Percentiles rank a stretch among this genome's conserved stretches.
Evolutionary conservation across 2,888 invertebrate genomes (phyloP).

Genomic region (Omphaloscelis lunosa): DNA sequence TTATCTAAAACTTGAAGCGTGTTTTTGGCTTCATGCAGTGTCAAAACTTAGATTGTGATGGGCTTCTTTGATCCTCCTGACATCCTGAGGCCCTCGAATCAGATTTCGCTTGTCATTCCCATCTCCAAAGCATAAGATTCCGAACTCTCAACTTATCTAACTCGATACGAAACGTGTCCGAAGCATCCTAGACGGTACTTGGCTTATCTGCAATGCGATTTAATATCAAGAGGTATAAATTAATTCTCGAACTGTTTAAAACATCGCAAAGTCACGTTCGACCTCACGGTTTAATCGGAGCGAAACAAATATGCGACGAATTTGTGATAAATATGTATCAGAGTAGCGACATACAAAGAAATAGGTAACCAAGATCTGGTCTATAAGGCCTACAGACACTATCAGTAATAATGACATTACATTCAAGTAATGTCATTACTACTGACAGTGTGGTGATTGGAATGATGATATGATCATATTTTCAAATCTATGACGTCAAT

Average conservation of each 20-base stretch:
- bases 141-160: constrained; percentile 20
- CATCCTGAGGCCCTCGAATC: too few species aligned
- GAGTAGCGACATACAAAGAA: neutral
- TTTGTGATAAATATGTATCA: constrained; percentile 42
- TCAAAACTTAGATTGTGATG: neutral
- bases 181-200: constrained; percentile 20
- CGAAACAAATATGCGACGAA: constrained; percentile 56
- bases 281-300: constrained; percentile 34
- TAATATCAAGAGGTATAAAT: constrained; percentile 35
- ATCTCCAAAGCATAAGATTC: neutral
- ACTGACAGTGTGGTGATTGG: too few species aligned
- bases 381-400: neutral
- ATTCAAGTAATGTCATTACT: too few species aligned
- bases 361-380: neutral
- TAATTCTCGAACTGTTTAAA: constrained; percentile 32
- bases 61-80: neutral
- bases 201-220: constrained; percentile 44
- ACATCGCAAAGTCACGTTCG: constrained; percentile 55
- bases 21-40: neutral
- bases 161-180: constrained; percentile 35
- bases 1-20: neutral
- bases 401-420: too few species aligned
- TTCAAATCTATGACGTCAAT: too few species aligned
- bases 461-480: too few species aligned
- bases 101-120: constrained; percentile 2